Percentiles rank a stretch among this genome's conserved stretches.
Conservation (phyloP, 2,797 vertebrate species). For the Anguilla pacifica region DNA sequence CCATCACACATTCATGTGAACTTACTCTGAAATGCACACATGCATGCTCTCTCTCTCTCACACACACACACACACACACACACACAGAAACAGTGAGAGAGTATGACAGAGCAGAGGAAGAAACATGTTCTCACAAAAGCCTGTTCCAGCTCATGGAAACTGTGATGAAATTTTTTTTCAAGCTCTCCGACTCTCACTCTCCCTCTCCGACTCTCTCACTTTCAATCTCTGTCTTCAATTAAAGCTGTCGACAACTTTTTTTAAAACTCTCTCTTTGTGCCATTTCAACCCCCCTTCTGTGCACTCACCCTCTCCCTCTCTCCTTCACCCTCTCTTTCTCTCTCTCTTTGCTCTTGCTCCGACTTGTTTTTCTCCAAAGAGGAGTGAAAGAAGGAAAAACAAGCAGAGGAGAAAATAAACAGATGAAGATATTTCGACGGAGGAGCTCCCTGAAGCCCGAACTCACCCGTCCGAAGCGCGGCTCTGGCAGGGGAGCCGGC, state of each 20-base stretch:
- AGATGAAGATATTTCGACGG: conserved; percentile 17
- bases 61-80: conserved; percentile 39
- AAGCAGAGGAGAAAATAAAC: conserved; percentile 37
- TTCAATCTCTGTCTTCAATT: conserved; percentile 65
- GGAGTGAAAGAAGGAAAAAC: conserved; percentile 36
- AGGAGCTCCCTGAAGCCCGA: conserved; percentile 35
- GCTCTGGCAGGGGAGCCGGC: conserved; percentile 48
- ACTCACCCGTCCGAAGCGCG: conserved; percentile 67
- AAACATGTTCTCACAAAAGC: conserved; percentile 38
- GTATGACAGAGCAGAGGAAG: neutral
- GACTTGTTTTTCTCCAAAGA: conserved; percentile 24
- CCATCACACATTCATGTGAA: conserved; percentile 45
- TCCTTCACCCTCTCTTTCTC: conserved; percentile 29
- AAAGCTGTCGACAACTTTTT: conserved; percentile 50
- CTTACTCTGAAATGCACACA: conserved; percentile 43
- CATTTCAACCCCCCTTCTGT: neutral
- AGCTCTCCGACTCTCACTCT: conserved; percentile 21
- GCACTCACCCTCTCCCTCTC: conserved; percentile 22
- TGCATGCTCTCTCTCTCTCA: conserved; percentile 46
- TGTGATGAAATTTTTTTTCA: conserved; percentile 48
- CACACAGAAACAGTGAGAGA: conserved; percentile 37
- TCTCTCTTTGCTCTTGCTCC: conserved; percentile 17
- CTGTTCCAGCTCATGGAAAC: conserved; percentile 48
- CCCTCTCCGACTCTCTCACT: conserved; percentile 32
- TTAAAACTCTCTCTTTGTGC: conserved; percentile 37